A percentile compares a stretch with the other conserved stretches of the same genome.
phyloP scores from a whole-genome alignment of 2,888 invertebrate genomes.

The Drosophila demipolita region DNA sequence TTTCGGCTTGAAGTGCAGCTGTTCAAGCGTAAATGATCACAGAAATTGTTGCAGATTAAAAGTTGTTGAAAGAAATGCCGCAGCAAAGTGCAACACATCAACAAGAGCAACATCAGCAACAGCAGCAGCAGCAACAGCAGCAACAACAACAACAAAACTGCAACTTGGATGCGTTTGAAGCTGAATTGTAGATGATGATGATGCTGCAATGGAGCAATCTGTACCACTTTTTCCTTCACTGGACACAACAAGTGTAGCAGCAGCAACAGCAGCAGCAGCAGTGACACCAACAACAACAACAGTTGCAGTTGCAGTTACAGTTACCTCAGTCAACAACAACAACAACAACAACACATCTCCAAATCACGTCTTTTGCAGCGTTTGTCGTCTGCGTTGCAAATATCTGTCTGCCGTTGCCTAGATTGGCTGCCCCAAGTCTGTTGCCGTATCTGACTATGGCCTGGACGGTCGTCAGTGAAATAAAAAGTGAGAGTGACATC shows the following conservation, averaged over 20 bases:
- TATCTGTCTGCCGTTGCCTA: constrained; percentile 69
- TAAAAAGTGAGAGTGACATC: constrained; percentile 85
- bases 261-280: constrained; percentile 41
- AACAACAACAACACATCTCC: constrained; percentile 69
- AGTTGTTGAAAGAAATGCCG: constrained; percentile 44
- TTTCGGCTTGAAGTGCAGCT: constrained; percentile 7
- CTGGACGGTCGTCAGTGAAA: constrained; percentile 66
- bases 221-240: constrained; percentile 74
- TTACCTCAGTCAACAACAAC: constrained; percentile 10
- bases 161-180: constrained; percentile 58
- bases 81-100: constrained; percentile 64
- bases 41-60: constrained; percentile 49
- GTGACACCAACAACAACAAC: constrained; percentile 26
- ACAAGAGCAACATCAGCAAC: constrained; percentile 55
- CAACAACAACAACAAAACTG: constrained; percentile 34
- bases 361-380: constrained; percentile 69
- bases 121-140: constrained; percentile 23
- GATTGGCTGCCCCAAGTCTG: constrained; percentile 65
- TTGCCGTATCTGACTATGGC: constrained; percentile 33
- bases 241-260: constrained; percentile 78
- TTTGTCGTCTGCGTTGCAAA: constrained; percentile 70
- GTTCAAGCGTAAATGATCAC: constrained; percentile 53
- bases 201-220: constrained; percentile 63
- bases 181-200: constrained; percentile 41
- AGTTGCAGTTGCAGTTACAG: constrained; percentile 57